A percentile compares a stretch with the other conserved stretches of the same genome.
Conservation (phyloP, 2,113 vertebrate species). For the Chloropsis cyanopogon region DNA sequence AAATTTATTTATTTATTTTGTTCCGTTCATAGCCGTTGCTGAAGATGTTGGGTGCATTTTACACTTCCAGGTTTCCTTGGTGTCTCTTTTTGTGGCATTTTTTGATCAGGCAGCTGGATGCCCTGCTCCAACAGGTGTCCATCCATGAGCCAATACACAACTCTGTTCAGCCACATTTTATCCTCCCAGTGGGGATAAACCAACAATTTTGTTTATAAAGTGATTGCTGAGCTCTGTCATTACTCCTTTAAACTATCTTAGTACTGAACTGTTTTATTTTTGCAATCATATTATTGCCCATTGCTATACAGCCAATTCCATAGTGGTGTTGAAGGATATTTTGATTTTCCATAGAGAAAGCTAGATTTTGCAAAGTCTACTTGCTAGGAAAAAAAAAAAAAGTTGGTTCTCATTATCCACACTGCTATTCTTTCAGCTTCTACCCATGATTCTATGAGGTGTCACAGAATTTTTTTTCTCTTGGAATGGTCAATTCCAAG, state of each 20-base stretch:
- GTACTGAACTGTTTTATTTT: neutral
- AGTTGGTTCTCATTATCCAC: neutral
- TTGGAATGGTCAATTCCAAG: neutral
- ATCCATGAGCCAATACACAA: accelerated
- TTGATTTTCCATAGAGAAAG: neutral
- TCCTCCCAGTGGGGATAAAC: neutral
- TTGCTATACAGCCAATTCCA: neutral
- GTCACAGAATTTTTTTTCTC: neutral
- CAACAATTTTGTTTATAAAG: neutral
- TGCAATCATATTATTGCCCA: neutral
- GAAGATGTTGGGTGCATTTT: neutral
- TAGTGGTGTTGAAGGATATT: neutral
- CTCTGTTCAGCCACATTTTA: neutral
- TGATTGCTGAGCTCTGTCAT: neutral
- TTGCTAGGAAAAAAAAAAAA: neutral
- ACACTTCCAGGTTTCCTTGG: neutral
- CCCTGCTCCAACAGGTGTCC: accelerated
- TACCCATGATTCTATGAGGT: neutral
- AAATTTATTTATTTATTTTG: no score
- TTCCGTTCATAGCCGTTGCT: neutral
- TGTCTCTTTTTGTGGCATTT: neutral
- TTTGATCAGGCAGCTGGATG: neutral
- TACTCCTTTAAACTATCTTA: neutral
- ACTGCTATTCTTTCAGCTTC: neutral
- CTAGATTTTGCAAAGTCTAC: neutral